Evolutionary conservation across 2,797 vertebrate genomes (phyloP).

Genomic region (Chrysocyon brachyurus): DNA sequence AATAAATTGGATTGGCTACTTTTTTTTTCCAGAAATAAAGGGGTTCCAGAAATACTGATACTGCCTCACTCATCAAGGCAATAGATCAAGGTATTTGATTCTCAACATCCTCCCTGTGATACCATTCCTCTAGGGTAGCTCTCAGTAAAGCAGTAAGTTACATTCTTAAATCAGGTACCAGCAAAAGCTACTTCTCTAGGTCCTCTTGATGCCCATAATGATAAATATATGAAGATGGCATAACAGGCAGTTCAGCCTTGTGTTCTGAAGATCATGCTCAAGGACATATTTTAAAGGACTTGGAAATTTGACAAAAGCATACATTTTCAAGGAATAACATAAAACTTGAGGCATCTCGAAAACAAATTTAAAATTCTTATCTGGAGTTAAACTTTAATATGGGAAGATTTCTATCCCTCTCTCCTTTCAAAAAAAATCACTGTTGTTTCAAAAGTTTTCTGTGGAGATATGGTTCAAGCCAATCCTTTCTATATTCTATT

Average conservation of each 20-base stretch:
- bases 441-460: neutral
- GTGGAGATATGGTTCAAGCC: neutral
- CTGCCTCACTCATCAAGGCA: neutral
- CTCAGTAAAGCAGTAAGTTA: neutral
- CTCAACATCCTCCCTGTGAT: neutral
- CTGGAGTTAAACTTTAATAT: neutral
- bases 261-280: neutral
- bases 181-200: neutral
- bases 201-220: neutral
- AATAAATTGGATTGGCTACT: neutral
- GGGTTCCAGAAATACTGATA: neutral
- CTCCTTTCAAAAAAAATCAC: neutral
- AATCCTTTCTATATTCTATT: neutral
- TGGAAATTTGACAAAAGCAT: neutral
- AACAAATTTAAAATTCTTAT: conserved; percentile 8
- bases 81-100: neutral
- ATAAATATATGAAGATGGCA: neutral
- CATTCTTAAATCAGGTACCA: neutral
- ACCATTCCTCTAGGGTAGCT: neutral
- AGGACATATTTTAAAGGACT: neutral
- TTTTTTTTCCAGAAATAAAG: neutral
- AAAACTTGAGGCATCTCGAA: neutral
- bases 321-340: conserved; percentile 10
- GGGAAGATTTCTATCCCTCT: neutral
- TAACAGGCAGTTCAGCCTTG: neutral